Conservation (phyloP, 1,140 invertebrate genomes). For the Orchesella cincta region DNA sequence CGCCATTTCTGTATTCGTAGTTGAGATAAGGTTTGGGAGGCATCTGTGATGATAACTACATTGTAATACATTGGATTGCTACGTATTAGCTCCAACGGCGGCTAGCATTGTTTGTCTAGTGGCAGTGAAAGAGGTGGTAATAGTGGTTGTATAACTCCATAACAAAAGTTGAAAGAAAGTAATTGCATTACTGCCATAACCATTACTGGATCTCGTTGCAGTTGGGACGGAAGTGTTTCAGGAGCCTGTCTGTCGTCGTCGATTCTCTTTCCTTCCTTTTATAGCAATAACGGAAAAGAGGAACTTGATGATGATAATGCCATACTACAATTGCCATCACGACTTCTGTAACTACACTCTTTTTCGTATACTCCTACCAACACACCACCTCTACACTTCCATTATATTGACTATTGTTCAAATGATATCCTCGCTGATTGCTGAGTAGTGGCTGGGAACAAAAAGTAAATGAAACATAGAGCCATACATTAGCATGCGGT, state of each 20-base stretch:
- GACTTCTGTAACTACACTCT: no score
- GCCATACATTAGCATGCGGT: no score
- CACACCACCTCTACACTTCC: neutral
- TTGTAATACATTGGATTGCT: no score
- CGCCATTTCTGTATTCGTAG: no score
- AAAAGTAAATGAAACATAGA: neutral
- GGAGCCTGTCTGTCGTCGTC: neutral
- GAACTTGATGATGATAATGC: neutral
- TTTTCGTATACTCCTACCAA: neutral
- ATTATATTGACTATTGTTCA: neutral
- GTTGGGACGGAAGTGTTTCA: slow-evolving; percentile 14
- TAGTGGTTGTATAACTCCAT: slow-evolving; percentile 24
- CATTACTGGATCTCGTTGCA: neutral
- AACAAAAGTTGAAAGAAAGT: slow-evolving; percentile 23
- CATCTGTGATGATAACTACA: no score
- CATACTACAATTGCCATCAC: neutral
- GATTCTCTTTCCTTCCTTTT: neutral
- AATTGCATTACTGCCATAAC: slow-evolving; percentile 25
- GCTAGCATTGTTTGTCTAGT: no score
- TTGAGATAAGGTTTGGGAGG: no score
- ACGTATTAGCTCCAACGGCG: no score
- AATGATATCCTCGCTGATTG: neutral
- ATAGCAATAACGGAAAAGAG: neutral
- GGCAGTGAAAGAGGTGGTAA: slow-evolving; percentile 2
- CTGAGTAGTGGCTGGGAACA: neutral